These are phyloP conservation scores for Folsomia candida DNA, from an alignment of 2,888 invertebrate genomes.

Conservation along the genomic window DNA sequence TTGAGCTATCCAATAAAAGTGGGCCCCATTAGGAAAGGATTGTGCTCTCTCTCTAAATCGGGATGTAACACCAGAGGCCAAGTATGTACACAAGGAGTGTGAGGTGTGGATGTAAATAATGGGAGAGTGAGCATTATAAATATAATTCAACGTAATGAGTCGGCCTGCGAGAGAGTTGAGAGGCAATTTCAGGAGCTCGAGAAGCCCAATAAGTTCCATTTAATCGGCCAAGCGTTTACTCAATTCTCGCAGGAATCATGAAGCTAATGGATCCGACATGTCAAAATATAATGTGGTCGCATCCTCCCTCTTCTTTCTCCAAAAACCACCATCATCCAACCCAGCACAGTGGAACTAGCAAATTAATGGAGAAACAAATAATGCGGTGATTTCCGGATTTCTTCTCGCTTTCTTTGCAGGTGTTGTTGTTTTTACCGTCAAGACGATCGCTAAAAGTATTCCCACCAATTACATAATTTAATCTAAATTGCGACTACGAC, in stretches of 20 bases:
- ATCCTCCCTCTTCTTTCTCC: not conserved
- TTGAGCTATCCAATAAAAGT: not conserved
- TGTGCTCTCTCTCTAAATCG: not conserved
- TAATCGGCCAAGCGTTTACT: slow-evolving; percentile 32
- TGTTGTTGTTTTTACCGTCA: too few relatives aligned
- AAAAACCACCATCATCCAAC: not conserved
- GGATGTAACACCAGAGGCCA: too few relatives aligned
- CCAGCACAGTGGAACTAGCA: not conserved
- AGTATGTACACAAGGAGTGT: too few relatives aligned
- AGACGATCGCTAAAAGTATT: too few relatives aligned
- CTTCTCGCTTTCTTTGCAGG: too few relatives aligned
- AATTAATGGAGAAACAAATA: not conserved
- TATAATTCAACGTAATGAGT: slow-evolving; percentile 23
- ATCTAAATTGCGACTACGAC: too few relatives aligned
- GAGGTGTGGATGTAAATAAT: too few relatives aligned
- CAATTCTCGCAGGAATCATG: slow-evolving; percentile 24
- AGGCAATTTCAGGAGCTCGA: slow-evolving; percentile 9
- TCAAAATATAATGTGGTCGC: slow-evolving; percentile 15
- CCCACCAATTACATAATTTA: too few relatives aligned
- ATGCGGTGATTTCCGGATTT: not conserved
- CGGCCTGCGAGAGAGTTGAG: slow-evolving; percentile 7
- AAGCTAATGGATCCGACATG: slow-evolving; percentile 24
- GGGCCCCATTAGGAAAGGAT: not conserved
- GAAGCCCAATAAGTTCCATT: slow-evolving; percentile 28
- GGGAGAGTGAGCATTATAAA: too few relatives aligned